A percentile compares a stretch with the other conserved stretches of the same genome.
Conservation (phyloP, 2,888 invertebrate genomes). For the Lottia gigantea region DNA sequence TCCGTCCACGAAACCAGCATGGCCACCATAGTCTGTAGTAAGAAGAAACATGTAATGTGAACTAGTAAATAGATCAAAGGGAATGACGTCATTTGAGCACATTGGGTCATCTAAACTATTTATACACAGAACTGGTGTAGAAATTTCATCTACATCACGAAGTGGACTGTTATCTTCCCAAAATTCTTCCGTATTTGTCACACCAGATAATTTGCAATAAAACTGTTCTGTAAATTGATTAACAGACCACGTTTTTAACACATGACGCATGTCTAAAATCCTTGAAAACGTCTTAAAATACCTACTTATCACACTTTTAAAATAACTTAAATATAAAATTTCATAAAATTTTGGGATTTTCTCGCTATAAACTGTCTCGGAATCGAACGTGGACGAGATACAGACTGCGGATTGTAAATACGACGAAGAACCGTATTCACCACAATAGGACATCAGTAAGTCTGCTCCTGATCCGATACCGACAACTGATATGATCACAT, state of each 20-base stretch:
- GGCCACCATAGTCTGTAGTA: conserved; percentile 54
- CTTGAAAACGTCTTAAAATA: conserved; percentile 46
- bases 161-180: conserved; percentile 62
- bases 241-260: conserved; percentile 40
- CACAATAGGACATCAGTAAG: conserved; percentile 58
- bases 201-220: conserved; percentile 45
- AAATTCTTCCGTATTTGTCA: conserved; percentile 46
- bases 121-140: conserved; percentile 58
- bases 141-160: conserved; percentile 59
- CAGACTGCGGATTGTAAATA: conserved; percentile 52
- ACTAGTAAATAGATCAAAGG: conserved; percentile 55
- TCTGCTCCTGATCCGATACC: conserved; percentile 56
- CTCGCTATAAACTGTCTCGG: conserved; percentile 19
- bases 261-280: conserved; percentile 39
- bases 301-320: conserved; percentile 45
- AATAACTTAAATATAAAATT: conserved; percentile 39
- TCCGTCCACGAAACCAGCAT: conserved; percentile 58
- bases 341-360: conserved; percentile 40
- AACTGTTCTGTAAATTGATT: conserved; percentile 46
- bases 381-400: conserved; percentile 49
- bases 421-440: conserved; percentile 59
- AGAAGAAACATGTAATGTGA: conserved; percentile 60
- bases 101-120: conserved; percentile 60
- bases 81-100: conserved; percentile 45
- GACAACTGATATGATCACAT: conserved; percentile 48